A percentile compares a stretch with the other conserved stretches of the same genome.
These are phyloP conservation scores for Drosophila subpulchrella DNA, from an alignment of 1,140 invertebrate genomes.

Conservation along the genomic window DNA sequence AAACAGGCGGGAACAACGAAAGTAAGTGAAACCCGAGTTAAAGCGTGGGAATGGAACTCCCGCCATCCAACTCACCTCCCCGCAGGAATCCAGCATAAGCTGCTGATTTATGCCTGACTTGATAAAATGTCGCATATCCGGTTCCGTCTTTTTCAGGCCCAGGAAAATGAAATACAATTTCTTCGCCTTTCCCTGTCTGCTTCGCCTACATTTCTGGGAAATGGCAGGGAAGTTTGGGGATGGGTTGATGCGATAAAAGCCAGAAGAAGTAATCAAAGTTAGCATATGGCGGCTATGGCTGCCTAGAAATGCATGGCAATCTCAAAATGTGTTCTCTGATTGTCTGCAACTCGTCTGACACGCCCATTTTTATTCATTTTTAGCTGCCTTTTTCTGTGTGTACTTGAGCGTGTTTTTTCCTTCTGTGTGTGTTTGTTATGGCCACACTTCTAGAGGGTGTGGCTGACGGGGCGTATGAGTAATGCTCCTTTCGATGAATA, in stretches of 20 bases:
- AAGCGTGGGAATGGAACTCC: constrained; percentile 8
- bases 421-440: constrained; percentile 41
- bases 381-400: constrained; percentile 15
- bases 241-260: constrained; percentile 41
- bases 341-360: constrained; percentile 64
- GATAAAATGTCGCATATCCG: constrained; percentile 62
- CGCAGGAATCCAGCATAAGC: constrained; percentile 37
- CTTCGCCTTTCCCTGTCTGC: constrained; percentile 7
- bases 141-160: constrained; percentile 34
- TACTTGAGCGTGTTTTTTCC: constrained; percentile 1
- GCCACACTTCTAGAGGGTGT: constrained; percentile 4
- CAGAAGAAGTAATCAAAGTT: constrained; percentile 71
- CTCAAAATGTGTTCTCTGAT: constrained; percentile 63
- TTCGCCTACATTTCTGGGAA: constrained; percentile 8
- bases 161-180: constrained; percentile 55
- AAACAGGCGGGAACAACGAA: constrained; percentile 32
- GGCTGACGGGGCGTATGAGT: constrained; percentile 32
- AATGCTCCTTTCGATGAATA: constrained; percentile 21
- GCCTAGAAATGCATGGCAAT: constrained; percentile 65
- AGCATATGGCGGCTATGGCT: constrained; percentile 56
- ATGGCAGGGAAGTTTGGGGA: neutral
- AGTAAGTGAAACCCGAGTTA: constrained; percentile 13
- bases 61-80: neutral
- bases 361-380: constrained; percentile 49
- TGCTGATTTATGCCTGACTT: constrained; percentile 61